phyloP scores from a whole-genome alignment of 2,888 invertebrate genomes.

The Eumacrocentrus americanus region DNA sequence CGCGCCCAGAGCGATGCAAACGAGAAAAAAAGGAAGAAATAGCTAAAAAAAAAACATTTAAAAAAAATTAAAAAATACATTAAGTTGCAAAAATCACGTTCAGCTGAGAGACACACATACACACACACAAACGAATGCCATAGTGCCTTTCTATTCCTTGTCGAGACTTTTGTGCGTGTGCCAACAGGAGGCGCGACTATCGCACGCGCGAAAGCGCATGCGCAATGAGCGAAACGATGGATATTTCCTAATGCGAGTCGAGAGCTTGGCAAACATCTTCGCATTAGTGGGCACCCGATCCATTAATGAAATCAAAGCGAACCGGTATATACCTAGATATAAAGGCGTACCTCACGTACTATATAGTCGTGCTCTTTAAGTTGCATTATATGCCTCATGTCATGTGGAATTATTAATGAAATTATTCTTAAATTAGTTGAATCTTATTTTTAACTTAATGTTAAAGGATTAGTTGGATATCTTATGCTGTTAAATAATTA shows the following conservation, averaged over 20 bases:
- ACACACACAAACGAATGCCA: conserved; percentile 3
- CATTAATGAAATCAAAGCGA: conserved; percentile 56
- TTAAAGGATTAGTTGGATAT: too few species aligned
- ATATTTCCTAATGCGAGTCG: conserved; percentile 47
- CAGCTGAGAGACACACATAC: conserved; percentile 20
- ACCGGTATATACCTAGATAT: conserved; percentile 27
- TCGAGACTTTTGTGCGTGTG: conserved; percentile 1
- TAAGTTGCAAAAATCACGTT: conserved; percentile 13
- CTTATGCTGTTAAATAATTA: too few species aligned
- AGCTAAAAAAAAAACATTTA: background rate
- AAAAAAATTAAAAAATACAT: background rate
- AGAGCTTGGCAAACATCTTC: conserved; percentile 53
- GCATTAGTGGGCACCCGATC: conserved; percentile 52
- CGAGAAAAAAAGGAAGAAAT: background rate
- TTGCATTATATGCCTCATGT: too few species aligned
- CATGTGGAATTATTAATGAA: too few species aligned
- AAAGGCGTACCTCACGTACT: background rate
- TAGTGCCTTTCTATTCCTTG: background rate
- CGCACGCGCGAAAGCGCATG: background rate
- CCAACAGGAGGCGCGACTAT: conserved; percentile 8
- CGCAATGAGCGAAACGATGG: conserved; percentile 44
- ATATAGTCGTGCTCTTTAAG: too few species aligned
- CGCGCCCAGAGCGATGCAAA: conserved; percentile 22
- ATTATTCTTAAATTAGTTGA: too few species aligned
- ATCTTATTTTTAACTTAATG: too few species aligned